Percentiles rank a stretch among this genome's conserved stretches.
Evolutionary conservation across 2,797 vertebrate genomes (phyloP).

Genomic region (Diplodus puntazzo): DNA sequence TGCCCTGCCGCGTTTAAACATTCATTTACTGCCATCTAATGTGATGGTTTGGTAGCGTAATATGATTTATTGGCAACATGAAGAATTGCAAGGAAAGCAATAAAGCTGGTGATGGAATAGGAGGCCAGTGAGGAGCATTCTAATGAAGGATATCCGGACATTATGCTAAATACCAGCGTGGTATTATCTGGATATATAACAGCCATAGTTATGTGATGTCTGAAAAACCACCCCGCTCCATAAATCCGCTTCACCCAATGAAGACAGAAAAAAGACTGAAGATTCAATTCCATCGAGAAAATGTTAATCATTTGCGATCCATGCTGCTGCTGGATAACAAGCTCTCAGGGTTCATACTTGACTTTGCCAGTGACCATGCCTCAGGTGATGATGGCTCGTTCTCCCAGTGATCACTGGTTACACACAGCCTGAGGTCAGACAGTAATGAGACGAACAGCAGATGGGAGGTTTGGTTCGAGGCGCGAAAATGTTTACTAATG

Average conservation of each 20-base stretch:
- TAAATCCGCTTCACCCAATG: not conserved
- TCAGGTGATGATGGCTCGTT: not conserved
- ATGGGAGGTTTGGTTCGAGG: not conserved
- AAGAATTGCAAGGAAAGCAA: no score
- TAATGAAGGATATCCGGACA: no score
- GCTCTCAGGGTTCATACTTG: not conserved
- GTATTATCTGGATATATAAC: no score
- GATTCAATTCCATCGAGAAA: not conserved
- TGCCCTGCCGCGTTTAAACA: no score
- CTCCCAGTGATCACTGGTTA: conserved; percentile 5
- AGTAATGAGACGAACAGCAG: conserved; percentile 2
- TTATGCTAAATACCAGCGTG: no score
- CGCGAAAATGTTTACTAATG: not conserved
- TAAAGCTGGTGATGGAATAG: no score
- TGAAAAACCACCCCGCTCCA: no score
- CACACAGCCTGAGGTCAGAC: conserved; percentile 10
- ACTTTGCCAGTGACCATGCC: not conserved
- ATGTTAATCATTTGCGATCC: not conserved
- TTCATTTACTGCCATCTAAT: no score
- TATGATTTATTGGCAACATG: no score
- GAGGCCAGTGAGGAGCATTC: no score
- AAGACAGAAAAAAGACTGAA: not conserved
- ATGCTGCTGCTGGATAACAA: not conserved
- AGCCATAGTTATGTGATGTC: no score
- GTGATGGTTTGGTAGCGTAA: no score